Evolutionary conservation across 2,113 vertebrate genomes (phyloP).

Genomic region (Thalassarche chlororhynchos): DNA sequence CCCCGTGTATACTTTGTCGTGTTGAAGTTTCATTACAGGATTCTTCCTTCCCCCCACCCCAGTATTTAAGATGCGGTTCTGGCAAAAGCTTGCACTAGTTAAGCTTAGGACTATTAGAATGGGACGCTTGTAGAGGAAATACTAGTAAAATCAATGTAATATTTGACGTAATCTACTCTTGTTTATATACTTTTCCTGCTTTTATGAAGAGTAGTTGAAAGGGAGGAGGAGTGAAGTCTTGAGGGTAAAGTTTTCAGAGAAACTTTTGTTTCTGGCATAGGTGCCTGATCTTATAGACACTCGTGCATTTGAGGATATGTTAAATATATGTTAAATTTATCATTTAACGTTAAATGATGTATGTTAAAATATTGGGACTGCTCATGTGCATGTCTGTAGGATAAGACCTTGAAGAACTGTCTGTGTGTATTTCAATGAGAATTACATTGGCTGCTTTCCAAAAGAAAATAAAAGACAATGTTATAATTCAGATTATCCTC

Average conservation of each 20-base stretch:
- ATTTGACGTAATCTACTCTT: not conserved
- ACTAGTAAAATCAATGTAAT: not conserved
- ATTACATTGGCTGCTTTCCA: not conserved
- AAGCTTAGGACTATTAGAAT: fast-evolving
- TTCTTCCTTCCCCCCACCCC: not conserved
- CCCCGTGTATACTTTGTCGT: not conserved
- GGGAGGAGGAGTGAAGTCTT: not conserved
- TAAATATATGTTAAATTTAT: not conserved
- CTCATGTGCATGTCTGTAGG: not conserved
- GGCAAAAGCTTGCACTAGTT: not conserved
- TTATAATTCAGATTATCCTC: not conserved
- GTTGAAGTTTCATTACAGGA: not conserved
- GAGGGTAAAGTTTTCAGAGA: not conserved
- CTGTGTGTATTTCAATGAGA: not conserved
- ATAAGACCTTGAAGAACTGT: not conserved
- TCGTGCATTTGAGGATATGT: not conserved
- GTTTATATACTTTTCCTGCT: not conserved
- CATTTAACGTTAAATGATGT: no score
- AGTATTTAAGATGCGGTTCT: not conserved
- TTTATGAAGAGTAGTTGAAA: not conserved
- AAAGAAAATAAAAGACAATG: not conserved
- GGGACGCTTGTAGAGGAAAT: not conserved
- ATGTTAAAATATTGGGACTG: not conserved
- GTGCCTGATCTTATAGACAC: not conserved
- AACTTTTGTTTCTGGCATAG: not conserved